Percentiles rank a stretch among this genome's conserved stretches.
phyloP scores from a whole-genome alignment of 2,888 invertebrate species.

The Brenthis daphne region DNA sequence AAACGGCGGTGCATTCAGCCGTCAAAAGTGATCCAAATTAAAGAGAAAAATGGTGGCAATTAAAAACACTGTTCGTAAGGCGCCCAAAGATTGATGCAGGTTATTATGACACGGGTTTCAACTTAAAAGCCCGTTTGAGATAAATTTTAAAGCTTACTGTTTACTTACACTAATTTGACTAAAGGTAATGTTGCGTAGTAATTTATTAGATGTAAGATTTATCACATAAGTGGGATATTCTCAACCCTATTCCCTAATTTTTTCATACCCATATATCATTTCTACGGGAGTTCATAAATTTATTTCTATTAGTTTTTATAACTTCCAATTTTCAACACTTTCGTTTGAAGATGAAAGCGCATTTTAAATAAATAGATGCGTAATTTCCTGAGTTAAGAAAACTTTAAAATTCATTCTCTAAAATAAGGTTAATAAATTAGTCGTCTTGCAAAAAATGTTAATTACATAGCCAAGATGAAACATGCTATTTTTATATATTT shows the following conservation, averaged over 20 bases:
- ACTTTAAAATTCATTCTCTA: background rate
- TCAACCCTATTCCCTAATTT: background rate
- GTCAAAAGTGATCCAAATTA: constrained; percentile 38
- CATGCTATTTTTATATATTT: constrained; percentile 1
- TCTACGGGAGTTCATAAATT: constrained; percentile 1
- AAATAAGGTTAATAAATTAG: too few relatives aligned
- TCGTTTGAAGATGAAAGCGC: background rate
- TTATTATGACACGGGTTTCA: constrained; percentile 30
- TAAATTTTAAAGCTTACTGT: constrained; percentile 23
- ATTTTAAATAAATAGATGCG: background rate
- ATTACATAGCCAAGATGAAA: constrained; percentile 1
- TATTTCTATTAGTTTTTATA: constrained; percentile 7
- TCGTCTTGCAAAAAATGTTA: constrained; percentile 1
- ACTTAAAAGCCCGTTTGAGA: constrained; percentile 31
- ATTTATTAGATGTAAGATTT: constrained; percentile 19
- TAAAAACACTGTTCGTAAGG: constrained; percentile 34
- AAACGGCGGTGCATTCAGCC: constrained; percentile 52
- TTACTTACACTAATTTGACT: constrained; percentile 26
- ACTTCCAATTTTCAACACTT: background rate
- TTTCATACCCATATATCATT: background rate
- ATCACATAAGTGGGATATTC: constrained; percentile 3
- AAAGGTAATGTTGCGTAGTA: constrained; percentile 8
- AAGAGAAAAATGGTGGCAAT: constrained; percentile 39
- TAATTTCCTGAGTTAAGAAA: constrained; percentile 3
- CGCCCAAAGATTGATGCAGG: constrained; percentile 33